Percentiles rank a stretch among this genome's conserved stretches.
Conservation (phyloP, 2,888 invertebrate species). For the Amphipoea oculea region DNA sequence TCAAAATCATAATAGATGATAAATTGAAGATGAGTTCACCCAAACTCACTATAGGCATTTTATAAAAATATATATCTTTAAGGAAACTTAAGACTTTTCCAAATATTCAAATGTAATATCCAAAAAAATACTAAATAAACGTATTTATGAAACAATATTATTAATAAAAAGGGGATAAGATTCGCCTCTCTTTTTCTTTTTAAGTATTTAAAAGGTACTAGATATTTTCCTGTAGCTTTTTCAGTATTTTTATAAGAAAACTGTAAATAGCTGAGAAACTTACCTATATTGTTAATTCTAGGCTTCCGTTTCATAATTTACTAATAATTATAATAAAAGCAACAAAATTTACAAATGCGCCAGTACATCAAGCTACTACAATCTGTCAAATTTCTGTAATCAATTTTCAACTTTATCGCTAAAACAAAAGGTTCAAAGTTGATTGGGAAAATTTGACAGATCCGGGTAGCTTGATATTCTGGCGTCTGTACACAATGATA, state of each 20-base stretch:
- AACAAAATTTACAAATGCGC: too few relatives aligned
- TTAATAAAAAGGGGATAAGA: slow-evolving; percentile 25
- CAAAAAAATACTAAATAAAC: slow-evolving; percentile 26
- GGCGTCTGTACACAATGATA: background rate
- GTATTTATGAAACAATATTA: slow-evolving; percentile 47
- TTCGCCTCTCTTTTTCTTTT: slow-evolving; percentile 21
- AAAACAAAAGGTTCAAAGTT: too few relatives aligned
- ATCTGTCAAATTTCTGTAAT: too few relatives aligned
- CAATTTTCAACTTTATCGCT: too few relatives aligned
- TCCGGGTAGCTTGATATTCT: too few relatives aligned
- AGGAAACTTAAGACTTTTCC: slow-evolving; percentile 38
- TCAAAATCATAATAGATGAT: background rate
- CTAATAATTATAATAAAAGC: background rate
- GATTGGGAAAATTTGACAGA: too few relatives aligned
- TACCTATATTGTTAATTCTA: background rate
- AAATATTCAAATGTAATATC: slow-evolving; percentile 37
- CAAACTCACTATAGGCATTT: slow-evolving; percentile 46
- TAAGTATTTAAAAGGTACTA: slow-evolving; percentile 46
- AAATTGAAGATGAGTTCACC: slow-evolving; percentile 58
- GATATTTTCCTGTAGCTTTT: slow-evolving; percentile 41
- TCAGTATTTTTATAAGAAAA: slow-evolving; percentile 51
- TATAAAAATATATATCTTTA: slow-evolving; percentile 36
- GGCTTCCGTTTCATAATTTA: slow-evolving; percentile 15
- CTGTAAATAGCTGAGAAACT: slow-evolving; percentile 46
- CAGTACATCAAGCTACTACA: too few relatives aligned